Conservation (phyloP, 2,888 invertebrate genomes). For the Trissolcus japonicus region DNA sequence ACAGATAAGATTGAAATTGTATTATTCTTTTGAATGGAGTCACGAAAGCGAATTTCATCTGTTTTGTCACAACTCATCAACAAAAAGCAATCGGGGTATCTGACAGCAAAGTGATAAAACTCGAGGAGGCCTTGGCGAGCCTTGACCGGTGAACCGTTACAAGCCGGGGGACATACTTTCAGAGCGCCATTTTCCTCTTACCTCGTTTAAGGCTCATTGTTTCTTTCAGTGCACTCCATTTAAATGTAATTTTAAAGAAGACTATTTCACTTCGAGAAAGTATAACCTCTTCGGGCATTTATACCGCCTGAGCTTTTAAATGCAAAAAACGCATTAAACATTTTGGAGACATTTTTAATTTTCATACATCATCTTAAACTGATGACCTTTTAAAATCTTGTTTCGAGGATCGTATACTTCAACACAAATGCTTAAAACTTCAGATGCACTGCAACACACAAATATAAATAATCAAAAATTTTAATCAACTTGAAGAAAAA, state of each 20-base stretch:
- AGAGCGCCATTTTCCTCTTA: constrained; percentile 41
- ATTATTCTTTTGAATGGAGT: constrained; percentile 10
- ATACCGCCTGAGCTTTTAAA: too few relatives aligned
- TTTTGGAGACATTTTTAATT: background rate
- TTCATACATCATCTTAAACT: too few relatives aligned
- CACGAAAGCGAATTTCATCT: constrained; percentile 36
- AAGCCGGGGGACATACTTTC: constrained; percentile 46
- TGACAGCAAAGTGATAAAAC: constrained; percentile 54
- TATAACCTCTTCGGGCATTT: too few relatives aligned
- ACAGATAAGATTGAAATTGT: too few relatives aligned
- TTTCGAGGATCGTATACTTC: too few relatives aligned
- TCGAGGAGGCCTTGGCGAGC: constrained; percentile 71
- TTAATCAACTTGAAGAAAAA: constrained; percentile 11
- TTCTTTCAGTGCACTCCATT: constrained; percentile 26
- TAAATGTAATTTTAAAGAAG: background rate
- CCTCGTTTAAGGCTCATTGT: constrained; percentile 32
- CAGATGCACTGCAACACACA: too few relatives aligned
- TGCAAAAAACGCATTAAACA: too few relatives aligned
- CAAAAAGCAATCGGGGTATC: constrained; percentile 36
- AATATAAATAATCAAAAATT: background rate
- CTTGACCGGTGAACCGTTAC: constrained; percentile 73
- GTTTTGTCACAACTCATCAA: constrained; percentile 34
- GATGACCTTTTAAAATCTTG: too few relatives aligned
- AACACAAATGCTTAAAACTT: too few relatives aligned
- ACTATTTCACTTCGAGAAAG: too few relatives aligned